These are phyloP conservation scores for Rousettus leschenaultii DNA, from an alignment of 2,113 vertebrate species.

Conservation along the genomic window DNA sequence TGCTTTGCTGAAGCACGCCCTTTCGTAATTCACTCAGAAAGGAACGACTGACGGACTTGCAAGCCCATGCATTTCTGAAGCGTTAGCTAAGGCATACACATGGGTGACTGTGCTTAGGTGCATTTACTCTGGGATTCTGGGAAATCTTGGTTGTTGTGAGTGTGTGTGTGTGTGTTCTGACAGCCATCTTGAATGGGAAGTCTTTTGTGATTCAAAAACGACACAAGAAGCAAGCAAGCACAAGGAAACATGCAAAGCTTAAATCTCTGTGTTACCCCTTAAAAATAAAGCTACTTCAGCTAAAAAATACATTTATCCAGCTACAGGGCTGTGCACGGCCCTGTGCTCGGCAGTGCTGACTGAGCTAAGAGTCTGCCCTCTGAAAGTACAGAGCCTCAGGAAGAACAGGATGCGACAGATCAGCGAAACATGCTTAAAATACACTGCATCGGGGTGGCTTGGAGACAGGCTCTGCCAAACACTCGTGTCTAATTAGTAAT, in stretches of 20 bases:
- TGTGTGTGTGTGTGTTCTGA: background rate
- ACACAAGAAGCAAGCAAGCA: background rate
- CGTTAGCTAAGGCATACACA: background rate
- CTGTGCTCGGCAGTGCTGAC: background rate
- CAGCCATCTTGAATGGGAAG: background rate
- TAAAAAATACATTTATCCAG: background rate
- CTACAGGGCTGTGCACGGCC: too few species aligned
- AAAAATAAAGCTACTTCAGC: background rate
- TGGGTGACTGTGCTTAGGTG: background rate
- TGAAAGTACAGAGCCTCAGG: background rate
- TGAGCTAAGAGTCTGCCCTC: too few species aligned
- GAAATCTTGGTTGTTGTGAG: background rate
- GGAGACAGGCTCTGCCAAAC: background rate
- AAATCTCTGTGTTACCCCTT: background rate
- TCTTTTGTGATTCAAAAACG: background rate
- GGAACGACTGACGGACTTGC: background rate
- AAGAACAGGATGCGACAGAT: background rate
- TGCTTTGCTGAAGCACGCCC: background rate
- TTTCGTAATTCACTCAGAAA: background rate
- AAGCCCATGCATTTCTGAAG: background rate
- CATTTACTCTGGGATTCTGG: background rate
- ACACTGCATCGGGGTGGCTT: background rate
- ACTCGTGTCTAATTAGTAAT: conserved; percentile 33
- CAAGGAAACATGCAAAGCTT: background rate
- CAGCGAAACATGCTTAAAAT: background rate